These are phyloP conservation scores for Quadroppia sp. DNA, from an alignment of 2,888 invertebrate species.

Conservation along the genomic window DNA sequence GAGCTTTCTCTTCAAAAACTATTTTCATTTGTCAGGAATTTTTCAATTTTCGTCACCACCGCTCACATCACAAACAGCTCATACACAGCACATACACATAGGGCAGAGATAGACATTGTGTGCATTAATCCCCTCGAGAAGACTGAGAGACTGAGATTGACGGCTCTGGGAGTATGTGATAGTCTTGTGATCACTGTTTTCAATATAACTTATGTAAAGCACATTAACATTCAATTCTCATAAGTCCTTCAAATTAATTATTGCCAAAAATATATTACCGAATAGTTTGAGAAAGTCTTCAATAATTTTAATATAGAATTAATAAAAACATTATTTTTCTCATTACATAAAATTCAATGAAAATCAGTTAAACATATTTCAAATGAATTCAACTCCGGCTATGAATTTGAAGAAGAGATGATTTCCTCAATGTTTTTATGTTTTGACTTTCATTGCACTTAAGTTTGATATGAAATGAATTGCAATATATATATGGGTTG, in stretches of 20 bases:
- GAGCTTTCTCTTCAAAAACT: constrained; percentile 14
- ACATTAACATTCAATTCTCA: constrained; percentile 7
- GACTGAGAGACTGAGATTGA: constrained; percentile 27
- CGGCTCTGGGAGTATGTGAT: constrained; percentile 30
- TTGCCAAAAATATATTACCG: neutral
- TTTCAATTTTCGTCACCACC: constrained; percentile 7
- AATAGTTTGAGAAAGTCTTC: neutral
- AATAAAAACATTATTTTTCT: no score
- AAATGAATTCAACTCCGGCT: no score
- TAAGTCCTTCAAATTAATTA: constrained; percentile 13
- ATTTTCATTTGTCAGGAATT: constrained; percentile 35
- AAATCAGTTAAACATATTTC: no score
- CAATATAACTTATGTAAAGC: constrained; percentile 24
- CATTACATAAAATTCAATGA: no score
- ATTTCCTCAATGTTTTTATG: constrained; percentile 29
- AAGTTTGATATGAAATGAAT: constrained; percentile 32
- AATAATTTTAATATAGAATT: no score
- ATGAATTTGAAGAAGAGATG: neutral
- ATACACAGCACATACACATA: neutral
- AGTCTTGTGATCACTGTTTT: constrained; percentile 15
- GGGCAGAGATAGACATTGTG: neutral
- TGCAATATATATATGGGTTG: constrained; percentile 24
- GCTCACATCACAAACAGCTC: neutral
- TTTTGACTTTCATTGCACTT: constrained; percentile 15
- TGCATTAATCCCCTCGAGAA: constrained; percentile 22